A percentile compares a stretch with the other conserved stretches of the same genome.
phyloP scores from a whole-genome alignment of 2,888 invertebrate genomes.

The Diarsia brunnea region DNA sequence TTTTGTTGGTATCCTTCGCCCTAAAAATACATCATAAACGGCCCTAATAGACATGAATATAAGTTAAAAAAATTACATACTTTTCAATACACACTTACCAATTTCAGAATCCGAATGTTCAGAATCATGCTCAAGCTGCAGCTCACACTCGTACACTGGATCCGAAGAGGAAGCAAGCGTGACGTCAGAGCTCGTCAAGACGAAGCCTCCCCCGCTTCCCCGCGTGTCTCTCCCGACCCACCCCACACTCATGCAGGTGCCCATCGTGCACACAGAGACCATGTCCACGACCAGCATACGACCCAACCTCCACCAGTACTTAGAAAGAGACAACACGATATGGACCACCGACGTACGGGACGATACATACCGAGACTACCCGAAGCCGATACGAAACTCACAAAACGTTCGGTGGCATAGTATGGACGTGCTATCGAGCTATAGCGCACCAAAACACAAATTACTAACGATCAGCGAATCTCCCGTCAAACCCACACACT shows the following conservation, averaged over 20 bases:
- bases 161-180: constrained; percentile 78
- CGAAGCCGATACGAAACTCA: constrained; percentile 74
- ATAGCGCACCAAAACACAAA: constrained; percentile 65
- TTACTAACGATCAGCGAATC: constrained; percentile 70
- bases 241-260: constrained; percentile 79
- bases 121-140: constrained; percentile 93
- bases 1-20: neutral
- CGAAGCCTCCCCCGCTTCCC: constrained; percentile 81
- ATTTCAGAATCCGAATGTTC: constrained; percentile 93
- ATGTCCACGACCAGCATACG: constrained; percentile 82
- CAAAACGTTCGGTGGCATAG: constrained; percentile 81
- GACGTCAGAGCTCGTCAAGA: constrained; percentile 72
- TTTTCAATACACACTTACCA: neutral
- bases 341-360: constrained; percentile 82
- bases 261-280: constrained; percentile 77
- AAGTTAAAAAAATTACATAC: neutral
- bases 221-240: constrained; percentile 72
- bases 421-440: constrained; percentile 73
- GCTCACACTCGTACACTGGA: constrained; percentile 79
- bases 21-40: neutral
- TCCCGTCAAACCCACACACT: constrained; percentile 57
- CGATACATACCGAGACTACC: constrained; percentile 69
- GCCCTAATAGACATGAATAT: neutral
- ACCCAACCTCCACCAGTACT: constrained; percentile 85
- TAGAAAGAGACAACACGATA: constrained; percentile 85